Base-by-base conservation (phyloP, 2,888 invertebrate species). In the Oscheius onirici region DNA sequence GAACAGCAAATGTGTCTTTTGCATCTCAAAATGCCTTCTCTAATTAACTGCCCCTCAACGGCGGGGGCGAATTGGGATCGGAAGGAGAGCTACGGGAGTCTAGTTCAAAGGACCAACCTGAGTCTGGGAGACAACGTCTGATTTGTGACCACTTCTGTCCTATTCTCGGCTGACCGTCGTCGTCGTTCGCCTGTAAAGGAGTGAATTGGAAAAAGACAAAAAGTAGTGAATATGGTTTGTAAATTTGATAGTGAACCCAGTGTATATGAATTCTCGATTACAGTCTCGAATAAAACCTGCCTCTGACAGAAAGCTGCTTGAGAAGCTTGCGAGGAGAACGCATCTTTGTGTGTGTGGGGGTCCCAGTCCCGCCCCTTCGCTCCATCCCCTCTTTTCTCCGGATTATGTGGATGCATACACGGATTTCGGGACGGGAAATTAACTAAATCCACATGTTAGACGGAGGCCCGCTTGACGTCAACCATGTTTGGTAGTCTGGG, bases 151-250 rank as follows among this genome's bases (percentile, higher is more conserved):
- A 51, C 54, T n/a, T 69, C 73, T 24, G 54, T 73, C 22, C 71
- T 58, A 34, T 75, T 74, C 43, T 81, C 81, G 43, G 79, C 77
- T 13, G 81, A 81, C 46, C 81, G 77, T 49, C 81, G 77, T 49
- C 81, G 72, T 54, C 81, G 75, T 61, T 81, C 81, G 67, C 81
- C 81, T 81, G 72, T n/a, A 78, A 74, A 61, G 28, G 2, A 6
- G 17, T 8, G 15, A 28, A 17, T 71, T n/a, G n/a, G 20, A 49
- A 1, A 55, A 3, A 10, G n/a, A 46, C 3, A 1, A 46, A 24
- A 20, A 61, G 8, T 5, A 20, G 13, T 17, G 11, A 6, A 43
- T 43, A 17, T 17, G 60, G 5, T 11, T 28, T 24, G 3, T 15
- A 6, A 13, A 6, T 2, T 24, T 28, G 24, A 11, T 10, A 58